These are phyloP conservation scores for Microcebus jonahi DNA, from an alignment of 2,113 vertebrate genomes.

Conservation along the genomic window DNA sequence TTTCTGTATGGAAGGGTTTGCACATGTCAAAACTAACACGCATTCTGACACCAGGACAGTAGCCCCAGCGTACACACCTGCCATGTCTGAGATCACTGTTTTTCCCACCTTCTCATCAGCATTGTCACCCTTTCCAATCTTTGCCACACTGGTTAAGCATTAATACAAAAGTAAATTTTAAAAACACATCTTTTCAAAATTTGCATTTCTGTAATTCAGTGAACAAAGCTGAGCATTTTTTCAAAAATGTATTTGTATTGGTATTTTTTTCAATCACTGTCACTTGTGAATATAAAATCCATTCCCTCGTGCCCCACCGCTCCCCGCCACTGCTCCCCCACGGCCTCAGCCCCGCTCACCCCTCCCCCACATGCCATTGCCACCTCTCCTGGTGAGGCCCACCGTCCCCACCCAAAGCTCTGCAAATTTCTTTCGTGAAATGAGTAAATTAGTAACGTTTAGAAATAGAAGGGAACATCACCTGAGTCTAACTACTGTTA, in stretches of 20 bases:
- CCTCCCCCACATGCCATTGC: neutral
- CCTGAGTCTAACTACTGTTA: neutral
- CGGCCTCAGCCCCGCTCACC: neutral
- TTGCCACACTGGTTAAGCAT: neutral
- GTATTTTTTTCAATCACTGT: neutral
- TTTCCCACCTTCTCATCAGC: neutral
- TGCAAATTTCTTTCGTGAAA: neutral
- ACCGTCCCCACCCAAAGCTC: neutral
- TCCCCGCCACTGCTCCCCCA: too few relatives aligned
- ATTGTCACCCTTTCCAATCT: neutral
- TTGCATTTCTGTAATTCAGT: neutral
- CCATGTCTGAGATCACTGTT: neutral
- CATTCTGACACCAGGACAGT: neutral
- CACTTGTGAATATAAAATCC: neutral
- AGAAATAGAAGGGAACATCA: neutral
- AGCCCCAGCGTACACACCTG: neutral
- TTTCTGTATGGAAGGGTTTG: neutral
- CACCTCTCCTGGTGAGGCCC: neutral
- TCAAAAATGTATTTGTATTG: neutral
- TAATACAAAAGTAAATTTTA: neutral
- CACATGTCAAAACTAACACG: neutral
- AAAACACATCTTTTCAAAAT: neutral
- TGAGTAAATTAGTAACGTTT: neutral
- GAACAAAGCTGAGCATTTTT: neutral
- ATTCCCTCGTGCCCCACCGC: neutral